phyloP scores from a whole-genome alignment of 2,797 vertebrate genomes.

The Semotilus atromaculatus region DNA sequence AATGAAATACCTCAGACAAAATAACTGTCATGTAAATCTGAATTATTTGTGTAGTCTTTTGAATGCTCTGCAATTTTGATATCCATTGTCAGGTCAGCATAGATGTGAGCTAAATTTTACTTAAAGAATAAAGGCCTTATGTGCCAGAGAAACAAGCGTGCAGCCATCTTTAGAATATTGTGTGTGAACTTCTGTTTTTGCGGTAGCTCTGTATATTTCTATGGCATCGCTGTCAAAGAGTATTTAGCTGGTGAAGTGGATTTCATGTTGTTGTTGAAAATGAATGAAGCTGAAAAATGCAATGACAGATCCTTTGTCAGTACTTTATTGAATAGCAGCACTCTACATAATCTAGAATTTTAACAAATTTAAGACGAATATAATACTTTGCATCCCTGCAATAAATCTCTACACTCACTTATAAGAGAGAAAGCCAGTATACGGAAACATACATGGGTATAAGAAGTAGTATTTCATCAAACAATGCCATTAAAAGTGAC shows the following conservation, averaged over 20 bases:
- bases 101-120: background rate
- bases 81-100: background rate
- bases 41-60: background rate
- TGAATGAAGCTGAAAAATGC: slow-evolving; percentile 3
- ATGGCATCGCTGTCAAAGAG: too few relatives aligned
- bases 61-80: background rate
- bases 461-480: slow-evolving; percentile 80
- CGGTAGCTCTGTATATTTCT: too few relatives aligned
- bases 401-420: slow-evolving; percentile 79
- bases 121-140: background rate
- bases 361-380: slow-evolving; percentile 84
- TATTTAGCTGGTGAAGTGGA: too few relatives aligned
- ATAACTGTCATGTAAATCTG: background rate
- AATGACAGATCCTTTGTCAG: slow-evolving; percentile 33
- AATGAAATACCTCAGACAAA: slow-evolving; percentile 12
- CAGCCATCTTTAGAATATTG: too few relatives aligned
- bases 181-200: too few relatives aligned
- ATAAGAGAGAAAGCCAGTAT: slow-evolving; percentile 78
- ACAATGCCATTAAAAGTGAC: slow-evolving; percentile 82
- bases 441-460: slow-evolving; percentile 83
- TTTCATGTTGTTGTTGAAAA: background rate
- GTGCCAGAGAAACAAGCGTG: too few relatives aligned
- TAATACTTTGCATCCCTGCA: slow-evolving; percentile 84
- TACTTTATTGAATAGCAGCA: slow-evolving; percentile 82
- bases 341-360: slow-evolving; percentile 87